Base-by-base conservation (phyloP, 2,888 invertebrate species). In the Aleiodes testaceus region DNA sequence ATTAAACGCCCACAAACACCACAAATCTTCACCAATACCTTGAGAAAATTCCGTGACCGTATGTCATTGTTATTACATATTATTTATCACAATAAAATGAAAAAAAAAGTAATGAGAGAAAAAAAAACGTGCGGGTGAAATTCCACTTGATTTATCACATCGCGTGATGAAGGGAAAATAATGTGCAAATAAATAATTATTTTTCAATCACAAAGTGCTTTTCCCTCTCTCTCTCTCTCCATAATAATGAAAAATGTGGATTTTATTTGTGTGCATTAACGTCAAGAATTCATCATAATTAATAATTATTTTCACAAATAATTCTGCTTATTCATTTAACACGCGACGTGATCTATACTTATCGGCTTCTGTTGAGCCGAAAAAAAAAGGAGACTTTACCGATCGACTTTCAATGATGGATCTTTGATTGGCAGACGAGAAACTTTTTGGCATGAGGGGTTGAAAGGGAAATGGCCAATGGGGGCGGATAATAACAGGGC, bases 401-500 rank as follows among this genome's bases (percentile, higher is more conserved):
- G 79, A 83, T 83, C 80, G 82, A 80, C 80, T 79, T 78, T 76
- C 78, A 82, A 84, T 85, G 86, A 86, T 84, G 84, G 83, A 87
- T 85, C 81, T 79, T 80, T 83, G 86, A 87, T 85, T 85, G 86
- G 85, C 85, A 84, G 81, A 72, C 67, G 78, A 67, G 77, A 75
- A 72, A 79, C 77, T 76, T 36, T 36, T 59, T 42, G 59, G 59
- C 59, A 59, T 18, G 76, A 76, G 79, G 84, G 83, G 85, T 84
- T 83, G 82, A 85, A 84, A 85, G 83, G 83, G 82, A 86, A 87
- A 87, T 85, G 80, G 84, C 79, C 79, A 79, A 83, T 79, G 86
- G 82, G 85, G 87, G 86, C 82, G 85, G 83, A 85, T 87, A 87
- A 87, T 87, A 83, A 87, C 85, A 87, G 86, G 86, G 86, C 87